phyloP scores from a whole-genome alignment of 2,797 vertebrate genomes.

The Ambastaia sidthimunki region DNA sequence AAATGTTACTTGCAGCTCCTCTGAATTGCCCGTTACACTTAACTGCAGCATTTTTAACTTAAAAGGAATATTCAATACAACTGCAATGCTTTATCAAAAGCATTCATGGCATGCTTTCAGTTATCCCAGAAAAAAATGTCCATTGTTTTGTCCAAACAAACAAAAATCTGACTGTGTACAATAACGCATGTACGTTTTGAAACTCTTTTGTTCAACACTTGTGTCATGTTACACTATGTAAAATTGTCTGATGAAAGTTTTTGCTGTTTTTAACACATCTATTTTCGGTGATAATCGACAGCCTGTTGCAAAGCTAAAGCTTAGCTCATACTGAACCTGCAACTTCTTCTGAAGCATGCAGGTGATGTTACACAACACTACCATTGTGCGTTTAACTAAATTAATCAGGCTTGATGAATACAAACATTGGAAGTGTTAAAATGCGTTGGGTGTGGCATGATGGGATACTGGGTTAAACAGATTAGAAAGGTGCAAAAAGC shows the following conservation, averaged over 20 bases:
- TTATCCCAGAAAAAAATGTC: no score
- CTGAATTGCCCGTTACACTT: background rate
- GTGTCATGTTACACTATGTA: no score
- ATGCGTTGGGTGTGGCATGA: slow-evolving; percentile 4
- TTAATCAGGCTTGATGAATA: background rate
- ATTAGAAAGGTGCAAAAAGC: slow-evolving; percentile 46
- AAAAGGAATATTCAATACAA: no score
- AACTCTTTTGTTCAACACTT: no score
- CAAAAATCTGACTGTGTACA: no score
- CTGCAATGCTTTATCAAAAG: no score
- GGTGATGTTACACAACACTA: background rate
- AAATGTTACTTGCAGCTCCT: slow-evolving; percentile 9
- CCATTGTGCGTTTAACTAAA: background rate
- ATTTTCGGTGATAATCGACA: background rate
- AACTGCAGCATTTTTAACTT: background rate
- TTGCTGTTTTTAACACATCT: no score
- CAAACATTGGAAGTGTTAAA: background rate
- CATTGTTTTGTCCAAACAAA: no score
- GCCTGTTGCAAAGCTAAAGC: no score
- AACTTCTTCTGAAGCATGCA: slow-evolving; percentile 3
- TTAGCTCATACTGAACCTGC: background rate
- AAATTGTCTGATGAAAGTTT: no score
- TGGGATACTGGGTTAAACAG: slow-evolving; percentile 39
- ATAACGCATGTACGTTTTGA: no score
- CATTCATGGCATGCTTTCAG: no score